These are phyloP conservation scores for Panopea generosa DNA, from an alignment of 2,888 invertebrate genomes.

Conservation along the genomic window DNA sequence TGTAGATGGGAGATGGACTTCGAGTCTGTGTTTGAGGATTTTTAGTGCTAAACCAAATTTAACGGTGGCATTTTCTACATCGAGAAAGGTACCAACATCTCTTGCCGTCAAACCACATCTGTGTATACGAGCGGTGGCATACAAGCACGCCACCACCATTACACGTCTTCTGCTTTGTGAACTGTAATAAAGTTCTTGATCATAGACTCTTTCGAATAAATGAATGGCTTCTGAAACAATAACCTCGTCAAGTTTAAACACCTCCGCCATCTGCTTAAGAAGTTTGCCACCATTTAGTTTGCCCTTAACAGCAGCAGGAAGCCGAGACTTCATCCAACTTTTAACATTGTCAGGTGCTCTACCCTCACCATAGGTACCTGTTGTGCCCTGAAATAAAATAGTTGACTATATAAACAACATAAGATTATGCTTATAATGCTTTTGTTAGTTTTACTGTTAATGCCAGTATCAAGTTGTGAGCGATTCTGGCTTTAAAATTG, in stretches of 20 bases:
- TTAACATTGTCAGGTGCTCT: constrained; percentile 19
- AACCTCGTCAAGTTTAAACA: constrained; percentile 15
- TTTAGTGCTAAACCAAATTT: constrained; percentile 26
- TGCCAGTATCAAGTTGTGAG: too few species aligned
- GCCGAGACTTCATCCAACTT: neutral
- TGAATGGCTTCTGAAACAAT: constrained; percentile 22
- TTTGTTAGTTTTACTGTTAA: too few species aligned
- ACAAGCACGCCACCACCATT: constrained; percentile 38
- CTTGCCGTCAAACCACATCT: constrained; percentile 7
- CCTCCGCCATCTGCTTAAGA: constrained; percentile 14
- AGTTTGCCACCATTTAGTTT: constrained; percentile 21
- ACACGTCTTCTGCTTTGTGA: constrained; percentile 5
- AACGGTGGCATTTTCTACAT: constrained; percentile 15
- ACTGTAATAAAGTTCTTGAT: constrained; percentile 8
- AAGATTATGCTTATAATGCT: too few species aligned
- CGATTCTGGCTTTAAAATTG: too few species aligned
- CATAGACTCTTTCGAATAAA: constrained; percentile 29
- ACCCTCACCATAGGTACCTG: constrained; percentile 25
- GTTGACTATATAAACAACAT: neutral
- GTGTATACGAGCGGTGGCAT: constrained; percentile 15
- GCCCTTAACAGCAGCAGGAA: neutral
- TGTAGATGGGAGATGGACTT: constrained; percentile 14
- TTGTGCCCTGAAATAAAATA: constrained; percentile 36
- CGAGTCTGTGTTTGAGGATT: constrained; percentile 19
- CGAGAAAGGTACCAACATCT: constrained; percentile 13